These are phyloP conservation scores for Seira sanloemensis DNA, from an alignment of 2,888 invertebrate genomes.

Conservation along the genomic window DNA sequence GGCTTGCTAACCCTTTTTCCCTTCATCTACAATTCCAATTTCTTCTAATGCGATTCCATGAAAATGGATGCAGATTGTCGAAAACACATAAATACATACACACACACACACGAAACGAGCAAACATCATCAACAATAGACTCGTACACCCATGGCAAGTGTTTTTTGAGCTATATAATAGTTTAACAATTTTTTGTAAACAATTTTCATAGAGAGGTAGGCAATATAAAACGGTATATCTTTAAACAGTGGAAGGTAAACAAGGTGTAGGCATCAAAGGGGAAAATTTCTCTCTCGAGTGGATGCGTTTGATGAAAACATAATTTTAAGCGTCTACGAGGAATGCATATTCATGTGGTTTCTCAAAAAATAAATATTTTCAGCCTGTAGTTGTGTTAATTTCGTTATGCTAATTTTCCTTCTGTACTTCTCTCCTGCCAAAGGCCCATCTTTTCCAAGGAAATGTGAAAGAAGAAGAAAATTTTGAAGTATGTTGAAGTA, in stretches of 20 bases:
- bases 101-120: too few relatives aligned
- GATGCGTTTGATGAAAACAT: neutral
- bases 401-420: slow-evolving; percentile 4
- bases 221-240: neutral
- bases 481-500: too few relatives aligned
- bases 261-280: neutral
- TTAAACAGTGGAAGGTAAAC: too few relatives aligned
- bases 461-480: too few relatives aligned
- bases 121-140: too few relatives aligned
- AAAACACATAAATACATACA: too few relatives aligned
- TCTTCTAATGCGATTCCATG: neutral
- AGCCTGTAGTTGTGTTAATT: neutral
- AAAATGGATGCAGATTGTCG: neutral
- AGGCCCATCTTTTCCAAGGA: too few relatives aligned
- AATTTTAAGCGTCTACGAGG: neutral
- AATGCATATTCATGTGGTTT: slow-evolving; percentile 1
- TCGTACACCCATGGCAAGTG: too few relatives aligned
- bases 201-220: neutral
- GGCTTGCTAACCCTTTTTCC: too few relatives aligned
- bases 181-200: neutral
- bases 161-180: too few relatives aligned
- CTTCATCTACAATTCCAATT: slow-evolving; percentile 1
- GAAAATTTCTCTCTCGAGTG: neutral
- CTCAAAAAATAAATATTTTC: neutral
- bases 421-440: too few relatives aligned